These are phyloP conservation scores for Phalacrocorax aristotelis DNA, from an alignment of 2,113 vertebrate species.

Conservation along the genomic window DNA sequence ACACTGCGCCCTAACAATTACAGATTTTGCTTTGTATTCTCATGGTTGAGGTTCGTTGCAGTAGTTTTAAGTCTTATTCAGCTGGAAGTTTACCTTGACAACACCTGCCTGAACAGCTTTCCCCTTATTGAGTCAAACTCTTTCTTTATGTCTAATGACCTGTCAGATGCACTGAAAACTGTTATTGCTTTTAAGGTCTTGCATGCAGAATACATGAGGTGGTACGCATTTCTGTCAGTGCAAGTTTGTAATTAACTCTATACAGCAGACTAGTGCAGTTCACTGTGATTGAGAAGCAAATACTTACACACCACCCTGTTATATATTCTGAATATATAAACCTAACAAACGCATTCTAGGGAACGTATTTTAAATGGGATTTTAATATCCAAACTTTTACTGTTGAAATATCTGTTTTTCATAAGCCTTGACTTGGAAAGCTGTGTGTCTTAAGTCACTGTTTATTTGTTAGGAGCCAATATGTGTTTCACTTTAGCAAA, in stretches of 20 bases:
- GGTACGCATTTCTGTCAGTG: neutral
- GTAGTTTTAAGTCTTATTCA: neutral
- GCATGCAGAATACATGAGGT: neutral
- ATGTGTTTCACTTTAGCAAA: neutral
- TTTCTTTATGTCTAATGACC: neutral
- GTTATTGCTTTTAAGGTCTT: neutral
- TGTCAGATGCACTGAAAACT: neutral
- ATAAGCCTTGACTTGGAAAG: neutral
- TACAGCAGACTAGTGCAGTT: neutral
- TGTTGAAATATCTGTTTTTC: neutral
- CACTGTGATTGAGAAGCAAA: neutral
- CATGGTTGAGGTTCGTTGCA: neutral
- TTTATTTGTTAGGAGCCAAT: neutral
- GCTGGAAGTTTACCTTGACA: neutral
- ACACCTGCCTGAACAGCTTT: neutral
- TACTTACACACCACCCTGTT: neutral
- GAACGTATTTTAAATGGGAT: neutral
- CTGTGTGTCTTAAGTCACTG: neutral
- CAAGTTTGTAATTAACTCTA: neutral
- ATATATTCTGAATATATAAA: neutral
- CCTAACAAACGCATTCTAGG: neutral
- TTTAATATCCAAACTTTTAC: neutral
- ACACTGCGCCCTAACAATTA: neutral
- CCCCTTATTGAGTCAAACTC: neutral
- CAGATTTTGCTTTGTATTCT: neutral